Percentiles rank a stretch among this genome's conserved stretches.
Evolutionary conservation across 1,140 invertebrate genomes (phyloP).

Genomic region (Gryllus bimaculatus): DNA sequence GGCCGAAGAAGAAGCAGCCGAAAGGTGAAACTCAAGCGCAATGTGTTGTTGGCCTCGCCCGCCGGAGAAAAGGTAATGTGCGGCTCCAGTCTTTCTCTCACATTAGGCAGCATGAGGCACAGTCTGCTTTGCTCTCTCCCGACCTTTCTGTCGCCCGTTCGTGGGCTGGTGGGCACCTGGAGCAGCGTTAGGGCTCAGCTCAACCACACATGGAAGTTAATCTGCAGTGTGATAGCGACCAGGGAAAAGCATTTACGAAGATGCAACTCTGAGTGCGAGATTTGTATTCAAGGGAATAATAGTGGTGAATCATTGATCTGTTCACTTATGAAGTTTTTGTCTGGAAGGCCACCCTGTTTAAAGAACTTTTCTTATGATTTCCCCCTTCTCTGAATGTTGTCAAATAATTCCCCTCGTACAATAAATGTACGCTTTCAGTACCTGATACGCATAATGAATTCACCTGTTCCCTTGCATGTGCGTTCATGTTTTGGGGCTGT

Average conservation of each 20-base stretch:
- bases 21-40: slow-evolving; percentile 15
- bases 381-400: too few relatives aligned
- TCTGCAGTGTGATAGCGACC: background rate
- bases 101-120: slow-evolving; percentile 2
- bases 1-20: background rate
- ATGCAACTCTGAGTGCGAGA: background rate
- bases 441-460: background rate
- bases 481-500: background rate
- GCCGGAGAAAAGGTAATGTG: slow-evolving; percentile 13
- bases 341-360: too few relatives aligned
- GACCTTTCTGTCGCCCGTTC: background rate
- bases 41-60: slow-evolving; percentile 9
- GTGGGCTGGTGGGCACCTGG: background rate
- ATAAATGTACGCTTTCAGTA: too few relatives aligned
- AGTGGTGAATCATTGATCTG: background rate
- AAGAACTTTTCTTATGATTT: too few relatives aligned
- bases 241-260: background rate
- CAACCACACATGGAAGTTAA: background rate
- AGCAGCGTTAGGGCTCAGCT: background rate
- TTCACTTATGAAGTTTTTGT: background rate
- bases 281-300: background rate
- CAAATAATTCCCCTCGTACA: too few relatives aligned
- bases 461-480: background rate
- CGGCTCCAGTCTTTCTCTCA: slow-evolving; percentile 3
- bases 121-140: background rate